Percentiles rank a stretch among this genome's conserved stretches.
Evolutionary conservation across 2,113 vertebrate genomes (phyloP).

Genomic region (Myrmecophaga tridactyla): DNA sequence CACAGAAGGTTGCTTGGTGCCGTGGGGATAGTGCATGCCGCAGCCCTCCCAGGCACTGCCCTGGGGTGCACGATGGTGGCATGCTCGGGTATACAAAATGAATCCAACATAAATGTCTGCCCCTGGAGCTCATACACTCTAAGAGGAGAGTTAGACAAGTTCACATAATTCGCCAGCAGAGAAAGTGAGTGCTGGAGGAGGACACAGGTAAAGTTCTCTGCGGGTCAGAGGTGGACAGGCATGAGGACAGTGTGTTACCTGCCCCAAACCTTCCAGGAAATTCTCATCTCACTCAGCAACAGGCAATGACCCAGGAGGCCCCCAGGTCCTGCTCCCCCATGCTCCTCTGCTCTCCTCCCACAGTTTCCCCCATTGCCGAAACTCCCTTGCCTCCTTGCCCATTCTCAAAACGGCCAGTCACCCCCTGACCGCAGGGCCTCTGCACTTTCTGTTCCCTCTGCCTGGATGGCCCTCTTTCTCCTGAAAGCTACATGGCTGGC

Average conservation of each 20-base stretch:
- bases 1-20: accelerated
- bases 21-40: accelerated
- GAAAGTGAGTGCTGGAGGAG: not conserved
- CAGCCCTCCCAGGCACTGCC: accelerated
- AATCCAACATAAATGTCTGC: not conserved
- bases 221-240: not conserved
- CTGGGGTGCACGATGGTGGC: accelerated
- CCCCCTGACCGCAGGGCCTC: not conserved
- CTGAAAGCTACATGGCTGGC: not conserved
- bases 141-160: not conserved
- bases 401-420: not conserved
- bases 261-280: not conserved
- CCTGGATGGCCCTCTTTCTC: too few relatives aligned
- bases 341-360: accelerated
- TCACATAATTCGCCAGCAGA: not conserved
- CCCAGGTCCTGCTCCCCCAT: accelerated
- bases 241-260: not conserved
- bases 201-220: not conserved
- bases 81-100: not conserved
- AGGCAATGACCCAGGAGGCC: not conserved
- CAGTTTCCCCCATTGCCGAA: not conserved
- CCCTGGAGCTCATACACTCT: not conserved
- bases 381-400: accelerated
- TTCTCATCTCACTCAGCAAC: not conserved
- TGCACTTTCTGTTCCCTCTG: accelerated